Conservation (phyloP, 1,140 invertebrate species). For the Micrasema longulum region DNA sequence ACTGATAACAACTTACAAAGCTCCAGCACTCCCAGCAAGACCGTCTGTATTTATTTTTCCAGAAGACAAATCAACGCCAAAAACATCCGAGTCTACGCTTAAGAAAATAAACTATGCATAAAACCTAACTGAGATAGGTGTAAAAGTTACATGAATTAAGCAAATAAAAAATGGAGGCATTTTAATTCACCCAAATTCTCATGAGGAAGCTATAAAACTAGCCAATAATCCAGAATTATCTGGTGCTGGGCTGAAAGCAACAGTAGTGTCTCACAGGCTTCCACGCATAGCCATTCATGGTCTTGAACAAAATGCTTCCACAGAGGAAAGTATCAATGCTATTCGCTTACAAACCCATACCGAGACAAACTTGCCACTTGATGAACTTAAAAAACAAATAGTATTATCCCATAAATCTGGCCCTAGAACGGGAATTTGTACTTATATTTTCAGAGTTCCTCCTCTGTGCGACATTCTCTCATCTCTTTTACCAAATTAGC, state of each 20-base stretch:
- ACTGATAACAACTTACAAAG: background rate
- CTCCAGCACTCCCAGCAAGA: background rate
- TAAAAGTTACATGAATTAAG: background rate
- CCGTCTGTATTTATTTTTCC: background rate
- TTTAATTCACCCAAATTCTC: background rate
- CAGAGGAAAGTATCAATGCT: constrained; percentile 2
- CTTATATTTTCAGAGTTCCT: background rate
- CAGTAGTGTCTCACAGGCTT: background rate
- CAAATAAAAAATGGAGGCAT: background rate
- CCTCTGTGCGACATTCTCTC: background rate
- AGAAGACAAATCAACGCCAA: background rate
- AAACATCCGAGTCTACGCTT: background rate
- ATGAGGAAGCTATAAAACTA: background rate
- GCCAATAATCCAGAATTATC: background rate
- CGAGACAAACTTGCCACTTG: background rate
- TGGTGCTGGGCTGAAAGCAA: background rate
- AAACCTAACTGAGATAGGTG: background rate
- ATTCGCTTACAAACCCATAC: background rate
- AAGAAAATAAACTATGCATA: background rate
- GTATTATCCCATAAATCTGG: constrained; percentile 10
- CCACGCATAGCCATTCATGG: constrained; percentile 1
- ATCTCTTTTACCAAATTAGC: background rate
- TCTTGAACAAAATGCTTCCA: background rate
- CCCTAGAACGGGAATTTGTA: background rate
- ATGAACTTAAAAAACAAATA: background rate